These are phyloP conservation scores for Drosophila santomea DNA, from an alignment of 1,140 invertebrate genomes.

Conservation along the genomic window DNA sequence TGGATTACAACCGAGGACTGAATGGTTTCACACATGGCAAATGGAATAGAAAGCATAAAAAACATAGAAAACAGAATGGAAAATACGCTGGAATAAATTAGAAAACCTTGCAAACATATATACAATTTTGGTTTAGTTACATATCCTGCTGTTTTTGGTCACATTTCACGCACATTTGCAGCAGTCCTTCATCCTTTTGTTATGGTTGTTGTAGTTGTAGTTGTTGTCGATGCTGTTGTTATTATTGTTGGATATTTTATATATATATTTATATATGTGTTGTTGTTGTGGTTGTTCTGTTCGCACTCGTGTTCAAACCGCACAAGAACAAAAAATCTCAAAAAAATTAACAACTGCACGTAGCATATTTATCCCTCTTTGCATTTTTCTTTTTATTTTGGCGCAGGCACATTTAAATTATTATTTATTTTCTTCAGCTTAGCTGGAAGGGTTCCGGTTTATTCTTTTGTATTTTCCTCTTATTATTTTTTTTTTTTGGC, in stretches of 20 bases:
- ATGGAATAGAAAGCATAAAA: too few species aligned
- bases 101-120: too few species aligned
- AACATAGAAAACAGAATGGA: too few species aligned
- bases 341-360: constrained; percentile 27
- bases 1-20: constrained; percentile 67
- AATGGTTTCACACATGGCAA: constrained; percentile 34
- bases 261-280: not conserved
- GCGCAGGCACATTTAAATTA: constrained; percentile 16
- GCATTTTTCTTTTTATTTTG: not conserved
- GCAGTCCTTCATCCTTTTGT: constrained; percentile 31
- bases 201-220: constrained; percentile 1
- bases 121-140: not conserved
- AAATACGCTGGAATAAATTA: too few species aligned
- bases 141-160: constrained; percentile 1
- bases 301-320: constrained; percentile 46
- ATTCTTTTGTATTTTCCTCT: not conserved
- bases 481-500: constrained; percentile 7
- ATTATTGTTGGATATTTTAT: constrained; percentile 3
- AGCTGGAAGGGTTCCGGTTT: constrained; percentile 35
- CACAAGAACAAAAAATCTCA: constrained; percentile 39
- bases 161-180: constrained; percentile 44
- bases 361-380: not conserved
- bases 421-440: constrained; percentile 35
- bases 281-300: constrained; percentile 21
- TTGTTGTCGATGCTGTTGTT: constrained; percentile 9